Conservation (phyloP, 2,888 invertebrate genomes). For the Drosophila helvetica region DNA sequence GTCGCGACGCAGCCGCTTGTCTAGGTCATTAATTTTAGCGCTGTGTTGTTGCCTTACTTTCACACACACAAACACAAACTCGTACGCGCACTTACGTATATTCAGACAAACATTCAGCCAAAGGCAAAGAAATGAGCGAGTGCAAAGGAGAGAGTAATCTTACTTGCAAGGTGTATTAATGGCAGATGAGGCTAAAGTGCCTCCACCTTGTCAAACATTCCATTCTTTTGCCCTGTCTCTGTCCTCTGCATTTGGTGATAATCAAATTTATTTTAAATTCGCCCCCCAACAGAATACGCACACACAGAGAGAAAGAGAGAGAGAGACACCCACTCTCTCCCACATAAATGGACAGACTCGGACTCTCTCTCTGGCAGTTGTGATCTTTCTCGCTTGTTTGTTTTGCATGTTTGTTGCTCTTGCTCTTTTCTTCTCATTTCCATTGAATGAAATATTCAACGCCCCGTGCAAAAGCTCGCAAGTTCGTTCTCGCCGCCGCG, state of each 20-base stretch:
- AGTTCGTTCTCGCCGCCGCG: constrained; percentile 18
- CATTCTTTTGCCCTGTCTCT: constrained; percentile 19
- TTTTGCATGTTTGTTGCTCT: constrained; percentile 54
- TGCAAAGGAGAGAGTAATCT: constrained; percentile 65
- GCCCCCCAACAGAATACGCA: constrained; percentile 43
- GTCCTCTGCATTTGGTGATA: constrained; percentile 38
- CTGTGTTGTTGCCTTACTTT: constrained; percentile 48
- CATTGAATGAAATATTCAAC: constrained; percentile 52
- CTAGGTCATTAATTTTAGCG: constrained; percentile 65
- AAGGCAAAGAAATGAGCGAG: constrained; percentile 64
- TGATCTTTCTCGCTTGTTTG: constrained; percentile 46
- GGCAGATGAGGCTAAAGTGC: background rate
- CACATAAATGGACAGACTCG: background rate
- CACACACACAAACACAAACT: constrained; percentile 19
- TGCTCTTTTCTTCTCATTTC: constrained; percentile 22
- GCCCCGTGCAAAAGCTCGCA: constrained; percentile 38
- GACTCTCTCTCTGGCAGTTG: background rate
- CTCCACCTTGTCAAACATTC: background rate
- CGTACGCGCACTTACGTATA: background rate
- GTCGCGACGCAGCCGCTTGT: constrained; percentile 36
- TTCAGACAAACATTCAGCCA: constrained; percentile 1
- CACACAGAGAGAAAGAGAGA: constrained; percentile 31
- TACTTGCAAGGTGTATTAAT: background rate
- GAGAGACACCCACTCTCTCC: background rate
- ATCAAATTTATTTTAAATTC: constrained; percentile 65